Base-by-base conservation (phyloP, 1,140 invertebrate species). In the Rhopalosiphum padi region DNA sequence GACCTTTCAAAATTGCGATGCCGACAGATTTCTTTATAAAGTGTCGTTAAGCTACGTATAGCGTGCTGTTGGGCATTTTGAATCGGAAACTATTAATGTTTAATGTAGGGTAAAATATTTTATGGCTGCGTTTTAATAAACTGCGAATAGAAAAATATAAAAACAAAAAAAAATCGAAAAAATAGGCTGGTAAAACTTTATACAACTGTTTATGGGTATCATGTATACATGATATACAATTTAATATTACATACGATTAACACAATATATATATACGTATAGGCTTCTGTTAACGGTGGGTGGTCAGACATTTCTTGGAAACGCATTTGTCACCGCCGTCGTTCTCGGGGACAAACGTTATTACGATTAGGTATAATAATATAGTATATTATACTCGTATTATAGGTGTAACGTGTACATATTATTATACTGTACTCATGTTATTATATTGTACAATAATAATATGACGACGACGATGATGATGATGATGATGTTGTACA, bases 121-220 rank as follows among this genome's bases (percentile, higher is more conserved):
- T 68, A 90, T 43, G 30, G 25, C 37, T 53, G 41, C 35, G 25
- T 90, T 90, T 90, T n/a, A 68, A 90, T 90, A 68, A n/a, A 90
- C 21, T 15, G 5, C 30, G 15, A 15, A 68, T 68, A 1, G 30
- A 15, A n/a, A 77, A 77, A 51, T 30, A 68, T 15, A 68, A 30
- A 68, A 68, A 68, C 60, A 51, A 51, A 51, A 18, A 53, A 77
- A 77, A 77, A 77, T n/a, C 60, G 30, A n/a, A 77, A 77, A 30
- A 51, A 48, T 51, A 88, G n/a, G 30, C 30, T 18, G 21, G 18
- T 30, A 35, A 22, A 22, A 88, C 48, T 51, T 88, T 35, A 51
- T 88, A 18, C 30, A 21, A 88, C n/a, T 88, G 5, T n/a, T 77
- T 77, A 77, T 77, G 30, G 30, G 46, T 87, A 51, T 87, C 51